Evolutionary conservation across 2,113 vertebrate species (phyloP).

Genomic region (Dasypus novemcinctus): DNA sequence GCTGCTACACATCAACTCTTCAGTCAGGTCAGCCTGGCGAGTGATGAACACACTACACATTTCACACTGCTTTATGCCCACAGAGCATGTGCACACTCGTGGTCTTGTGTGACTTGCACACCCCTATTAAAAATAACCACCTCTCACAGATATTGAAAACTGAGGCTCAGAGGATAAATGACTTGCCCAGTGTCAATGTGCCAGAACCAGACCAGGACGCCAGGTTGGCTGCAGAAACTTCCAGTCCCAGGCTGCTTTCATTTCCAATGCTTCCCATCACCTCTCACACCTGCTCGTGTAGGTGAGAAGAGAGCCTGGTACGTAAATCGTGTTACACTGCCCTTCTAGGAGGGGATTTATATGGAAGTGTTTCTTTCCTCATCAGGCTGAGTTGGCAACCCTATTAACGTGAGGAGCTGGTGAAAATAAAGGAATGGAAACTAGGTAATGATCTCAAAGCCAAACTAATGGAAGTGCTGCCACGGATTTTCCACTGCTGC

Average conservation of each 20-base stretch:
- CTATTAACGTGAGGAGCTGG: not conserved
- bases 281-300: not conserved
- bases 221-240: not conserved
- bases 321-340: not conserved
- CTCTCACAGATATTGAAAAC: not conserved
- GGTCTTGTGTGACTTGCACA: not conserved
- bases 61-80: not conserved
- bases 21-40: not conserved
- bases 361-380: slow-evolving; percentile 14
- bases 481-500: slow-evolving; percentile 61
- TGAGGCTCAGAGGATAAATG: not conserved
- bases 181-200: not conserved
- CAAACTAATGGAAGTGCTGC: not conserved
- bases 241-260: not conserved
- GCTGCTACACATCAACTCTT: not conserved
- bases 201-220: not conserved
- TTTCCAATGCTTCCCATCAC: not conserved
- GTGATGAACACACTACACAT: not conserved
- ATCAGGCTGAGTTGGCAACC: not conserved
- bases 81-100: not conserved
- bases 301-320: not conserved
- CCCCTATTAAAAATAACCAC: not conserved
- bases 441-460: not conserved
- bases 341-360: not conserved
- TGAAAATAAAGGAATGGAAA: slow-evolving; percentile 43